These are phyloP conservation scores for Ylistrum balloti DNA, from an alignment of 1,140 invertebrate species.

Conservation along the genomic window DNA sequence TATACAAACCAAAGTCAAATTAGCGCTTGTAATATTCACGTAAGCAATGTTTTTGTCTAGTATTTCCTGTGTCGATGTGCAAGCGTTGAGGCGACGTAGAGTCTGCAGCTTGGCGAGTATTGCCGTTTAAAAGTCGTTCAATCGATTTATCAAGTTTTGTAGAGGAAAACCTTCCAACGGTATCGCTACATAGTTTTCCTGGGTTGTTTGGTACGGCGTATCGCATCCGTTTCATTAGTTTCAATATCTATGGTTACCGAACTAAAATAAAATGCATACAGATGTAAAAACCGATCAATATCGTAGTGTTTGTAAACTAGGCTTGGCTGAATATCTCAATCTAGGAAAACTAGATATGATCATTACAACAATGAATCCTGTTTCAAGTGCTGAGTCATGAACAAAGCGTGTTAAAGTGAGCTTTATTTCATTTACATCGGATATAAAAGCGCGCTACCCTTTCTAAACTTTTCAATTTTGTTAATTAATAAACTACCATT, in stretches of 20 bases:
- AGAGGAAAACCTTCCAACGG: not conserved
- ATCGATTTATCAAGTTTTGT: conserved; percentile 11
- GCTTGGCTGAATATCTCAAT: not conserved
- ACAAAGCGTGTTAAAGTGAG: too few relatives aligned
- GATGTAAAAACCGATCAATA: not conserved
- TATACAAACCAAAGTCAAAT: not conserved
- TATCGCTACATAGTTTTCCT: not conserved
- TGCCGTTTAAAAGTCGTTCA: not conserved
- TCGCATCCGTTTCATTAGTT: not conserved
- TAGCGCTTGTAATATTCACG: not conserved
- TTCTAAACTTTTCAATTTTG: too few relatives aligned
- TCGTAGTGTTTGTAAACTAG: not conserved
- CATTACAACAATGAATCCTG: not conserved
- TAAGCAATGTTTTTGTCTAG: too few relatives aligned
- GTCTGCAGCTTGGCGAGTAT: not conserved
- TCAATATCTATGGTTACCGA: conserved; percentile 5
- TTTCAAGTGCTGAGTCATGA: not conserved
- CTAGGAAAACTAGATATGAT: not conserved
- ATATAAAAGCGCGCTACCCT: too few relatives aligned
- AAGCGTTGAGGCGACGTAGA: not conserved
- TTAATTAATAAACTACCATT: too few relatives aligned
- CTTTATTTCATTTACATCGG: too few relatives aligned
- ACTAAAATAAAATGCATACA: not conserved
- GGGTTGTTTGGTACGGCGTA: not conserved
- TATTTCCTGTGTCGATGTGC: not conserved